These are phyloP conservation scores for Enteromius argenteus DNA, from an alignment of 2,797 vertebrate species.

Conservation along the genomic window DNA sequence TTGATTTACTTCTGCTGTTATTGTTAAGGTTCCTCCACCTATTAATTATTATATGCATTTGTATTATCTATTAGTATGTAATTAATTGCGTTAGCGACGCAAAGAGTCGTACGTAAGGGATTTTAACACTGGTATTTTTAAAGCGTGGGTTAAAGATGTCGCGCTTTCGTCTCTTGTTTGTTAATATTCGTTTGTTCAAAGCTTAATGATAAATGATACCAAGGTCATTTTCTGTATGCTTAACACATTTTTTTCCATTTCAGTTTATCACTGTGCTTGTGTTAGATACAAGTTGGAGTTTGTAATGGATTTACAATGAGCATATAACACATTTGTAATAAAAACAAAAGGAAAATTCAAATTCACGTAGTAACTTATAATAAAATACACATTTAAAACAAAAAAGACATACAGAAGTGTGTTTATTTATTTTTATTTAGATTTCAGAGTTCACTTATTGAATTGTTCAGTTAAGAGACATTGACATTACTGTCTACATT, in stretches of 20 bases:
- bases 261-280: not conserved
- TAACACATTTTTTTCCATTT: not conserved
- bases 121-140: not conserved
- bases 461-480: not conserved
- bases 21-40: not conserved
- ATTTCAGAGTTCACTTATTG: not conserved
- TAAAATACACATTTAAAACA: constrained; percentile 3
- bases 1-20: constrained; percentile 7
- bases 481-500: constrained; percentile 1
- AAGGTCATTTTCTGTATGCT: not conserved
- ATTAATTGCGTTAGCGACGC: not conserved
- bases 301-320: not conserved
- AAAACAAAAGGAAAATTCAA: not conserved
- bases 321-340: not conserved
- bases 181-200: constrained; percentile 11
- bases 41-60: not conserved
- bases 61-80: not conserved
- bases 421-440: not conserved
- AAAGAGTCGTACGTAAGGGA: not conserved
- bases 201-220: not conserved
- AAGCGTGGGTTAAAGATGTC: not conserved
- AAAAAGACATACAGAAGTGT: not conserved
- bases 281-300: not conserved
- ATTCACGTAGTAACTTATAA: not conserved
- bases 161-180: not conserved